phyloP scores from a whole-genome alignment of 2,888 invertebrate species.

The Neoaliturus tenellus region DNA sequence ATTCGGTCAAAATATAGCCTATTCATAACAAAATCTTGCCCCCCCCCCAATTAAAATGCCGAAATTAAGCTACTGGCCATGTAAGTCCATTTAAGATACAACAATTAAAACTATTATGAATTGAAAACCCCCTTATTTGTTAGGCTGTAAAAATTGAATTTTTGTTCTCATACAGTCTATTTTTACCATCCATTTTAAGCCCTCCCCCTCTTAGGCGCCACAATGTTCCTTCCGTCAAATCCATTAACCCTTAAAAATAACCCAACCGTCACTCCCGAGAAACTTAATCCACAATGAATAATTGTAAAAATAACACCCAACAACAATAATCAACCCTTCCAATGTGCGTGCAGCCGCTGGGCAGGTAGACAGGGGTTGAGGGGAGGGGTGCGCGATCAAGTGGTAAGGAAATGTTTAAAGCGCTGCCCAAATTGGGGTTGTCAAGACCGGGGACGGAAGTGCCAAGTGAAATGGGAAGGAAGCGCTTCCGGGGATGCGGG shows the following conservation, averaged over 20 bases:
- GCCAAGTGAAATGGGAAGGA: slow-evolving; percentile 45
- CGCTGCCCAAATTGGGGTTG: slow-evolving; percentile 27
- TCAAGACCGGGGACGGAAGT: slow-evolving; percentile 24
- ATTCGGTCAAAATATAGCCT: too few relatives aligned
- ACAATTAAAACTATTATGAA: too few relatives aligned
- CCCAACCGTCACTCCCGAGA: background rate
- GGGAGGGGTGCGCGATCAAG: background rate
- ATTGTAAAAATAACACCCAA: background rate
- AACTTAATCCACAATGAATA: background rate
- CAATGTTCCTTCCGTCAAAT: background rate
- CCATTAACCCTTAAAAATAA: background rate
- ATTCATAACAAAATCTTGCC: too few relatives aligned
- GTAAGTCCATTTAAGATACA: too few relatives aligned
- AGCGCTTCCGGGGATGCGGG: slow-evolving; percentile 22
- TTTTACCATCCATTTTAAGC: too few relatives aligned
- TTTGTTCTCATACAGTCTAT: too few relatives aligned
- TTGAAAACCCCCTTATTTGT: too few relatives aligned
- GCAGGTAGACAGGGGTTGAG: background rate
- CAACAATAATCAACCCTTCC: background rate
- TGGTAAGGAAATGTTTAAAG: background rate
- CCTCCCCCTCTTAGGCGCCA: too few relatives aligned
- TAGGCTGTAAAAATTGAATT: too few relatives aligned
- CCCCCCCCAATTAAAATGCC: too few relatives aligned
- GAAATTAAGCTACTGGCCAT: too few relatives aligned
- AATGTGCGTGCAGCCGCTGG: background rate